A percentile compares a stretch with the other conserved stretches of the same genome.
Evolutionary conservation across 2,113 vertebrate genomes (phyloP).

Genomic region (Cyprinodon variegatus): DNA sequence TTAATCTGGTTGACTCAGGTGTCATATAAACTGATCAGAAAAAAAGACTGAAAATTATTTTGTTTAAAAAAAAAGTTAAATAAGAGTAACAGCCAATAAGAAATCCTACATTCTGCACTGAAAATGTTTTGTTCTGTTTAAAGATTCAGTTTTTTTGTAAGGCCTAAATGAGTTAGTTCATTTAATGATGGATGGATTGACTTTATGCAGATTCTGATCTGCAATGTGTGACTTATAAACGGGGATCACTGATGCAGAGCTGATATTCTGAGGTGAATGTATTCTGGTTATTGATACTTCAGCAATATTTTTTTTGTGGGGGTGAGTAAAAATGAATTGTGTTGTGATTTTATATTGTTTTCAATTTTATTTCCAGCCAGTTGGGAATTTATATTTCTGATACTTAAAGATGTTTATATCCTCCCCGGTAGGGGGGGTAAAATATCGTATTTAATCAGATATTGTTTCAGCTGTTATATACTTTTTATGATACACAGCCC

Average conservation of each 20-base stretch:
- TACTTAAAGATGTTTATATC: too few species aligned
- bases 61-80: neutral
- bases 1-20: too few species aligned
- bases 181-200: neutral
- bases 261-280: neutral
- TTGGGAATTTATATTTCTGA: too few species aligned
- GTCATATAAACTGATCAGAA: neutral
- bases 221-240: neutral
- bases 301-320: neutral
- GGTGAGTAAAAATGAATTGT: slow-evolving; percentile 1
- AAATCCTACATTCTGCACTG: neutral
- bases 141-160: neutral
- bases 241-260: neutral
- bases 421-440: too few species aligned
- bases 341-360: too few species aligned
- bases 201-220: neutral
- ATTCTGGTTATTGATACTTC: slow-evolving; percentile 17
- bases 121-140: neutral
- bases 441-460: too few species aligned
- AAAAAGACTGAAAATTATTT: neutral
- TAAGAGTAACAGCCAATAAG: neutral
- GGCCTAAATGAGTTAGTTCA: neutral
- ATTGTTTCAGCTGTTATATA: too few species aligned
- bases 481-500: too few species aligned
- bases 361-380: too few species aligned